Percentiles rank a stretch among this genome's conserved stretches.
phyloP scores from a whole-genome alignment of 2,797 vertebrate species.

The Helarctos malayanus region DNA sequence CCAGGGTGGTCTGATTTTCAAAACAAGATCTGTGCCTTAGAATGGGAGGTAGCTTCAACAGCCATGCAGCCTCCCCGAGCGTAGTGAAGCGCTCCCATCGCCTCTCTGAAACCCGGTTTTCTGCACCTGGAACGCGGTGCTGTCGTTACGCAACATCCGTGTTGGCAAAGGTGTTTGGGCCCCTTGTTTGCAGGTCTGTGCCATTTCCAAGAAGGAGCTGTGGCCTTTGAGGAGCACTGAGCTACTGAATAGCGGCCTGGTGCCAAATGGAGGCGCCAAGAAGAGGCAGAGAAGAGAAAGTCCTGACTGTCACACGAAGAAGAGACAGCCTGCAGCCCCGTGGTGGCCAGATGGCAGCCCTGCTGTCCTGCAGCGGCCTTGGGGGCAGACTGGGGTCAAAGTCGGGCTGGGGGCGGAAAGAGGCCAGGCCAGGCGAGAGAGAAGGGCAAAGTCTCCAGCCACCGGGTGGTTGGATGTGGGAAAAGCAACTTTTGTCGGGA shows the following conservation, averaged over 20 bases:
- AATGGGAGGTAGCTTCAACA: background rate
- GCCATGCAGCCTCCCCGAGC: background rate
- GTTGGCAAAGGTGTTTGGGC: constrained; percentile 56
- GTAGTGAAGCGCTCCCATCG: background rate
- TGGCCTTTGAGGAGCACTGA: constrained; percentile 63
- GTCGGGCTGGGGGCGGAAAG: background rate
- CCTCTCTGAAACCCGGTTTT: constrained; percentile 2
- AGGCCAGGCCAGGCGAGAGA: background rate
- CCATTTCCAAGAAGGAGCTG: constrained; percentile 71
- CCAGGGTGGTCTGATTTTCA: constrained; percentile 22
- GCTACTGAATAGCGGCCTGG: constrained; percentile 69
- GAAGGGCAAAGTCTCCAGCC: background rate
- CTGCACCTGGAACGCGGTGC: background rate
- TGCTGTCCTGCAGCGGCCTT: background rate
- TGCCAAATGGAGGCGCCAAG: constrained; percentile 77
- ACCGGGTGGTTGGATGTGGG: background rate
- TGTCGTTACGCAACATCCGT: constrained; percentile 71
- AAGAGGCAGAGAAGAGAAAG: constrained; percentile 61
- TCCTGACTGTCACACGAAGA: constrained; percentile 47
- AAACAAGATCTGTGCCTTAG: background rate
- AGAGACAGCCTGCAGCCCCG: background rate
- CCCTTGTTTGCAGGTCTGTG: constrained; percentile 66
- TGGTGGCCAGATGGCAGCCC: constrained; percentile 54
- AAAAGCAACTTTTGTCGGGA: background rate
- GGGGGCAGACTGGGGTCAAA: background rate